phyloP scores from a whole-genome alignment of 2,888 invertebrate genomes.

The Plebejus argus region DNA sequence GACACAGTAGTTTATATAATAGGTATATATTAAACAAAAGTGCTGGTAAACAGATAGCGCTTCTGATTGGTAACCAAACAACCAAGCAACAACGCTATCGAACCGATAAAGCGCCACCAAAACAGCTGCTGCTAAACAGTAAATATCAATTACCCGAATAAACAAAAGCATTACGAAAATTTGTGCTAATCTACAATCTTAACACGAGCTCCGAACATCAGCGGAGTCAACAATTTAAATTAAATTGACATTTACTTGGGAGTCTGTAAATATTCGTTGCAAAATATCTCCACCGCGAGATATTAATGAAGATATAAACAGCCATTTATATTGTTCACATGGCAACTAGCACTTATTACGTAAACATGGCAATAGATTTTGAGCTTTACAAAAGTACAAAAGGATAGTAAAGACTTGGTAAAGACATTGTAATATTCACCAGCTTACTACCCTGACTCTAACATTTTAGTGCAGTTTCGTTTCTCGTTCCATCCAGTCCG shows the following conservation, averaged over 20 bases:
- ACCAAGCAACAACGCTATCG: not conserved
- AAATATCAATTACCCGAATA: conserved; percentile 1
- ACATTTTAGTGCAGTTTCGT: no score
- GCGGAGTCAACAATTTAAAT: conserved; percentile 53
- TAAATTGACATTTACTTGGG: conserved; percentile 63
- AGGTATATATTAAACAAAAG: no score
- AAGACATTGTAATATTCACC: not conserved
- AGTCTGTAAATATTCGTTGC: conserved; percentile 33
- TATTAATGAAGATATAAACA: conserved; percentile 1
- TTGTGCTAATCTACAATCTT: conserved; percentile 16
- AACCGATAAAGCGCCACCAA: not conserved
- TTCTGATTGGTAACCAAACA: not conserved
- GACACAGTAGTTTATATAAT: no score
- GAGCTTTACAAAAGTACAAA: not conserved
- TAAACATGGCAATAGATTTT: conserved; percentile 4
- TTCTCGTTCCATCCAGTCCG: not conserved
- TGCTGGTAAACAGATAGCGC: not conserved
- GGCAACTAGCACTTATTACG: not conserved
- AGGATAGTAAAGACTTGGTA: not conserved
- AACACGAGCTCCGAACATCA: conserved; percentile 35
- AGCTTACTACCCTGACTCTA: not conserved
- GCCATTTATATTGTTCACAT: conserved; percentile 1
- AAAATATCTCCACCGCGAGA: conserved; percentile 14
- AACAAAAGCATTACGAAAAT: conserved; percentile 11
- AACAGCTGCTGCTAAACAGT: not conserved